phyloP scores from a whole-genome alignment of 1,140 invertebrate genomes.

The Cotesia vestalis region DNA sequence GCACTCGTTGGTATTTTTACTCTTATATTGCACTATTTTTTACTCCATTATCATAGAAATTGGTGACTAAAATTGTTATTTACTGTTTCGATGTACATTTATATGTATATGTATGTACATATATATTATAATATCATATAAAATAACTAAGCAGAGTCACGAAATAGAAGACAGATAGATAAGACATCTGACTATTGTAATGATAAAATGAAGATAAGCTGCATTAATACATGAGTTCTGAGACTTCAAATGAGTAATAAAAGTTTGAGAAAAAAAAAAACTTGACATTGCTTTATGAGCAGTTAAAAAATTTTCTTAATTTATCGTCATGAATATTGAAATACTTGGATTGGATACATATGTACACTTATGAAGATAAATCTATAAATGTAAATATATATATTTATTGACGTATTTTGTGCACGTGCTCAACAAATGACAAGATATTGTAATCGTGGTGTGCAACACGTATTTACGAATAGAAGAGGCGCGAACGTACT shows the following conservation, averaged over 20 bases:
- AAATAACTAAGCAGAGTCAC: neutral
- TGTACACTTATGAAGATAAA: too few species aligned
- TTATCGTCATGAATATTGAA: too few species aligned
- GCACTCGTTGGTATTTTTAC: slow-evolving; percentile 28
- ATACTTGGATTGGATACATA: too few species aligned
- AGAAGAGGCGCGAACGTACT: neutral
- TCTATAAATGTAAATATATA: too few species aligned
- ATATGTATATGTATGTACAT: neutral
- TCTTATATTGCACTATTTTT: slow-evolving; percentile 1
- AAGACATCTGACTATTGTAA: too few species aligned
- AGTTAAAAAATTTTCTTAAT: too few species aligned
- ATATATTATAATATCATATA: too few species aligned
- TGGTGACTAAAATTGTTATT: slow-evolving; percentile 28
- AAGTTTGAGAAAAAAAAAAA: too few species aligned
- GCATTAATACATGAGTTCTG: too few species aligned
- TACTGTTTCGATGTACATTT: slow-evolving; percentile 14
- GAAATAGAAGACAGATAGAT: slow-evolving; percentile 1
- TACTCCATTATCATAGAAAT: slow-evolving; percentile 30
- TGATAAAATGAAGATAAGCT: too few species aligned
- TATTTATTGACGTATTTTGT: neutral
- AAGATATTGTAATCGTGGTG: slow-evolving; percentile 1
- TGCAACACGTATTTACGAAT: slow-evolving; percentile 3
- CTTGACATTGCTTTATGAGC: too few species aligned
- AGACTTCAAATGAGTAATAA: too few species aligned
- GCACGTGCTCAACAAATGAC: slow-evolving; percentile 10